Conservation (phyloP, 2,888 invertebrate genomes). For the Diarsia rubi region DNA sequence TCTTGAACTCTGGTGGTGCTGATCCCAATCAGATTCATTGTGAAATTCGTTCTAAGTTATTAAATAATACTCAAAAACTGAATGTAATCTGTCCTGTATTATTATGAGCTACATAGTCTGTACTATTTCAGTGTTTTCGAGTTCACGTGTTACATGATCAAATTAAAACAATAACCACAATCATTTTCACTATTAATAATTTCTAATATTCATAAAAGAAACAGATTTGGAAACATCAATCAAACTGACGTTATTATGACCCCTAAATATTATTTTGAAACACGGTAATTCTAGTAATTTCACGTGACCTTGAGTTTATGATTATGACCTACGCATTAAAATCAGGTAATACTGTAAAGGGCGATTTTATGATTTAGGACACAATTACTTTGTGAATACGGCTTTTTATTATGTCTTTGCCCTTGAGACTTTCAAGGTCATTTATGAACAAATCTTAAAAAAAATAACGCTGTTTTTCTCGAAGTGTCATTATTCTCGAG, state of each 20-base stretch:
- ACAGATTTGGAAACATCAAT: slow-evolving; percentile 27
- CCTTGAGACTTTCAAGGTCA: background rate
- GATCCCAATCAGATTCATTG: too few species aligned
- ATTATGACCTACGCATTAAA: slow-evolving; percentile 20
- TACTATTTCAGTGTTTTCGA: background rate
- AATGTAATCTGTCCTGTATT: too few species aligned
- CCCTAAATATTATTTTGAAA: slow-evolving; percentile 12
- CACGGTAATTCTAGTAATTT: slow-evolving; percentile 28
- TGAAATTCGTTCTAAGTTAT: too few species aligned
- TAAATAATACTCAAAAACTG: too few species aligned
- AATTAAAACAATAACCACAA: slow-evolving; percentile 14
- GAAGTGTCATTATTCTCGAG: background rate
- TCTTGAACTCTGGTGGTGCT: too few species aligned
- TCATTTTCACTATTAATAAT: background rate
- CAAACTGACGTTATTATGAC: slow-evolving; percentile 44
- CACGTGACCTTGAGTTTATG: slow-evolving; percentile 24
- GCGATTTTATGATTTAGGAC: slow-evolving; percentile 37
- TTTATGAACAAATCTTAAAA: background rate
- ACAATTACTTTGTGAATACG: slow-evolving; percentile 21
- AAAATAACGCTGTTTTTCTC: background rate
- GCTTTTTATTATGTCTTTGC: slow-evolving; percentile 8
- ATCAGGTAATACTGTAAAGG: slow-evolving; percentile 2
- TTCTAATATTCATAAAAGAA: slow-evolving; percentile 35
- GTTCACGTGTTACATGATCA: background rate
- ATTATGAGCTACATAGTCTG: too few species aligned